Base-by-base conservation (phyloP, 2,797 vertebrate species). In the Onychomys arenicola region DNA sequence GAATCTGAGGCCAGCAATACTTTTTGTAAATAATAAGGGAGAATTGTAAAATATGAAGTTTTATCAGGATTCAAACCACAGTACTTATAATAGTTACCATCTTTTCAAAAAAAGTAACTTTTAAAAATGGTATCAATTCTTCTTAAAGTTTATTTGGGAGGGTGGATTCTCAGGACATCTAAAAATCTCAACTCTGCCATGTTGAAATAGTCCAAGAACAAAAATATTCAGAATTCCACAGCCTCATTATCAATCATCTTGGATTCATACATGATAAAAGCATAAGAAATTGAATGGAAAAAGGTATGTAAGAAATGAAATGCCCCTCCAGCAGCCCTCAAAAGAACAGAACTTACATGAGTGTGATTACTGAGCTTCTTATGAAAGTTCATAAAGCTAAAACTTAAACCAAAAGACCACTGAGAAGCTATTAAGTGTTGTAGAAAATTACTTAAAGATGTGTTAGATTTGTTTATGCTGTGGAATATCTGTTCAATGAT, bases 191-290 rank as follows among this genome's bases (percentile, higher is more conserved):
- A 69, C 5, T 37, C 61, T 78, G 32, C 16, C 34, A 27, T n/a
- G 37, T 92, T 95, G 91, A 93, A 94, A 89, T 75, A 93, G 37
- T 34, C 61, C 76, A 78, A 80, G 40, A 40, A n/a, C 46, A 94
- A 90, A 90, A 90, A 84, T 69, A 78, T 34, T 65, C 69, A 77
- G n/a, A 86, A 73, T 93, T 81, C 67, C 75, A 3, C 16, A 73
- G 92, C 59, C 43, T 82, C 65, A 8, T 1, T 16, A 85, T 85
- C 90, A 95, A 59, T 89, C 6, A 89, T 73, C 73, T 91, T 83
- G 17, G 23, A 29, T 84, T 89, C 49, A 89, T 67, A 93, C 8
- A 59, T 19, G 76, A 89, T 46, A 86, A 83, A 86, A 75, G 78
- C 21, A 40, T 17, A 59, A 63, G 17, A 71, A 49, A 19, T 55